These are phyloP conservation scores for Danio kyathit DNA, from an alignment of 2,797 vertebrate genomes.

Conservation along the genomic window DNA sequence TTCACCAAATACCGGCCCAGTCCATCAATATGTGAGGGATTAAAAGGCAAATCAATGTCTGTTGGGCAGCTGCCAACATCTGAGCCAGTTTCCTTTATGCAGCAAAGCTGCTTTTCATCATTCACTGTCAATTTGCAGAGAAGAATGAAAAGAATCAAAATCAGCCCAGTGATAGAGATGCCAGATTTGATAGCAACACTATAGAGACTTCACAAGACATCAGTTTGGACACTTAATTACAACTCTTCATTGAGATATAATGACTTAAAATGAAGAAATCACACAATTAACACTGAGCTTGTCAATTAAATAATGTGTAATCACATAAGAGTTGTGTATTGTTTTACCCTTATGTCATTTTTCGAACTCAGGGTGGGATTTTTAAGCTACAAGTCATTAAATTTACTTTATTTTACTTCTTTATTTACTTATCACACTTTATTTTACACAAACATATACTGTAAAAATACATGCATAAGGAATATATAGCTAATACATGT, in stretches of 20 bases:
- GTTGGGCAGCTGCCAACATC: constrained; percentile 70
- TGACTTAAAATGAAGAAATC: constrained; percentile 24
- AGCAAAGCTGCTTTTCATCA: constrained; percentile 71
- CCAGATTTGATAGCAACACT: constrained; percentile 68
- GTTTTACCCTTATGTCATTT: background rate
- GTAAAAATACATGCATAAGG: no score
- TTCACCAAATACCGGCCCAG: constrained; percentile 55
- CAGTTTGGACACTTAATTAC: background rate
- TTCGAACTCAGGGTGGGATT: no score
- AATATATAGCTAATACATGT: no score
- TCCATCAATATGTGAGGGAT: constrained; percentile 73
- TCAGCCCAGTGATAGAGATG: constrained; percentile 72
- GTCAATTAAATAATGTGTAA: background rate
- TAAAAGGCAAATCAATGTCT: constrained; percentile 77
- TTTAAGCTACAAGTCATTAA: no score
- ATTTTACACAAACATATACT: no score
- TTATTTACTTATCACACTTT: no score
- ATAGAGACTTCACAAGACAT: constrained; percentile 16
- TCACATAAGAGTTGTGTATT: background rate
- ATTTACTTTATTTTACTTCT: no score
- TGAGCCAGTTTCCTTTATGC: constrained; percentile 67
- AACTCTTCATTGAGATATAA: constrained; percentile 6
- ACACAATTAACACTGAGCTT: background rate
- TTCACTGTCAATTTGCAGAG: constrained; percentile 70
- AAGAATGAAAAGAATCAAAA: constrained; percentile 70